Percentiles rank a stretch among this genome's conserved stretches.
phyloP scores from a whole-genome alignment of 35 echinoderm and acorn worm genomes.

The Anneissia japonica region DNA sequence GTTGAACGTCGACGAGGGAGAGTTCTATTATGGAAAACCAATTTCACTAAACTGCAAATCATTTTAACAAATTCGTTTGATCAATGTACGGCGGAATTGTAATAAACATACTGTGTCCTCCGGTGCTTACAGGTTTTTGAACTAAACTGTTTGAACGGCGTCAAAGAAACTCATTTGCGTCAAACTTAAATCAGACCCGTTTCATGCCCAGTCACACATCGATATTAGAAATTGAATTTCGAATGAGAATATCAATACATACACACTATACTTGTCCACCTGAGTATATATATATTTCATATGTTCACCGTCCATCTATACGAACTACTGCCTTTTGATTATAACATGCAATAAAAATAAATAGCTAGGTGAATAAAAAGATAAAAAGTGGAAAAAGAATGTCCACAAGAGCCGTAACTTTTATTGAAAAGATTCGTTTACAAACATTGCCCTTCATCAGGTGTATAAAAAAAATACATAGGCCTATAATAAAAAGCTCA shows the following conservation, averaged over 20 bases:
- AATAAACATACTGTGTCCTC: background rate
- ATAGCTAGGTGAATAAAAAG: too few species aligned
- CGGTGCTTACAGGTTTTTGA: background rate
- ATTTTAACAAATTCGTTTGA: conserved; percentile 2
- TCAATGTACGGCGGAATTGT: background rate
- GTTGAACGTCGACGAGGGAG: background rate
- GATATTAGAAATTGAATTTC: background rate
- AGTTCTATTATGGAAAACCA: background rate
- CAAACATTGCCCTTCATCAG: too few species aligned
- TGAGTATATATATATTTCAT: too few species aligned
- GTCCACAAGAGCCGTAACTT: too few species aligned
- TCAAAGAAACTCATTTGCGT: background rate
- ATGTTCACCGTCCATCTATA: too few species aligned
- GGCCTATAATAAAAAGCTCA: too few species aligned
- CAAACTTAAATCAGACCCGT: background rate
- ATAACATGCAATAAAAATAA: too few species aligned
- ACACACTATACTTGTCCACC: too few species aligned
- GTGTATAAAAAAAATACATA: too few species aligned
- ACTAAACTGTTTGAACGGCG: background rate
- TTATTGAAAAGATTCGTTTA: too few species aligned
- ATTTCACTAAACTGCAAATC: background rate
- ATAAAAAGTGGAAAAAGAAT: too few species aligned
- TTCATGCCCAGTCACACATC: background rate
- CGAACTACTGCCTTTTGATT: too few species aligned
- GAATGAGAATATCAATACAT: background rate